phyloP scores from a whole-genome alignment of 35 echinoderm and acorn worm species.

The Apostichopus japonicus region DNA sequence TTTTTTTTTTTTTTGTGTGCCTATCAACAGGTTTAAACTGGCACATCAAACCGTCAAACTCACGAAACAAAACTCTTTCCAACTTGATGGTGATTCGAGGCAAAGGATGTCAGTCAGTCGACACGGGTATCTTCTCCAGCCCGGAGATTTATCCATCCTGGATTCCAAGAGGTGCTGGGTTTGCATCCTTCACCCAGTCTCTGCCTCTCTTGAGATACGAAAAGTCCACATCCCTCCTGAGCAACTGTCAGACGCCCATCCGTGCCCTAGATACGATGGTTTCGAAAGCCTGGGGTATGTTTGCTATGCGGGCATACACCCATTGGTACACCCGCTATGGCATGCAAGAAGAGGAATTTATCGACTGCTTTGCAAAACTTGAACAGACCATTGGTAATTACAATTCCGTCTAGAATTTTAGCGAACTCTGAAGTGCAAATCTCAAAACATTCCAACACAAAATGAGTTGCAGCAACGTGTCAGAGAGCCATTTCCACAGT shows the following conservation, averaged over 20 bases:
- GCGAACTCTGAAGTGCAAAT: not conserved
- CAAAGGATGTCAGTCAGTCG: constrained; percentile 55
- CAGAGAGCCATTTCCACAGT: too few species aligned
- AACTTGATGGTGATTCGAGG: constrained; percentile 76
- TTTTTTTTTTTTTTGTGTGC: not conserved
- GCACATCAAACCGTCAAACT: constrained; percentile 64
- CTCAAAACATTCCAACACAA: not conserved
- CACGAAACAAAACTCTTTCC: constrained; percentile 68
- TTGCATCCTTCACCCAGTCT: constrained; percentile 49
- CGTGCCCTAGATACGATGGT: constrained; percentile 60
- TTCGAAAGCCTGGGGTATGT: constrained; percentile 91
- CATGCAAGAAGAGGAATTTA: constrained; percentile 93
- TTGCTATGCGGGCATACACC: constrained; percentile 95
- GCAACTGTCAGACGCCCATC: constrained; percentile 84
- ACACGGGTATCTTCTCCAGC: constrained; percentile 46
- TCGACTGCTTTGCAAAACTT: constrained; percentile 94
- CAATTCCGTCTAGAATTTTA: constrained; percentile 50
- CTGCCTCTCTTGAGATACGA: constrained; percentile 70
- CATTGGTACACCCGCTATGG: constrained; percentile 96
- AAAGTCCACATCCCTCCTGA: constrained; percentile 74
- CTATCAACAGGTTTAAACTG: constrained; percentile 86
- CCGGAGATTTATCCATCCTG: constrained; percentile 69
- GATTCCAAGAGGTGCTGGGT: constrained; percentile 63
- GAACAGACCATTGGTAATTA: constrained; percentile 86
- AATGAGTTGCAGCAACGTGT: not conserved